Evolutionary conservation across 2,888 invertebrate genomes (phyloP).

Genomic region (Schrankia costaestrigalis): DNA sequence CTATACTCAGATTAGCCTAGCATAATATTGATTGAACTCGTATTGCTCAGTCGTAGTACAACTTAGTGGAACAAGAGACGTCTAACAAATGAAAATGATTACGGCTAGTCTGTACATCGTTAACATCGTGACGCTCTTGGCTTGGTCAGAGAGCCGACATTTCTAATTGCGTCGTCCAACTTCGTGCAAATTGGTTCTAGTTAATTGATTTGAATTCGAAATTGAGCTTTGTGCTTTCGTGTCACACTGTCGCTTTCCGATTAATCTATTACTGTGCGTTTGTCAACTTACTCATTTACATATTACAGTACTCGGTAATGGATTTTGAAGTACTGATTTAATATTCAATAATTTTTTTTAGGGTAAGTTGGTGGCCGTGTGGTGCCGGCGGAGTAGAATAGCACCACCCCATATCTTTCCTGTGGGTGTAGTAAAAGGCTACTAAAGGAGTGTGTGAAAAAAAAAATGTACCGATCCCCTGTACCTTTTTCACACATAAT

Average conservation of each 20-base stretch:
- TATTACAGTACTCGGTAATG: slow-evolving; percentile 22
- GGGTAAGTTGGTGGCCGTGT: too few species aligned
- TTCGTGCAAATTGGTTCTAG: slow-evolving; percentile 62
- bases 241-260: slow-evolving; percentile 33
- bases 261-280: slow-evolving; percentile 43
- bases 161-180: slow-evolving; percentile 64
- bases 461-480: too few species aligned
- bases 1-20: too few species aligned
- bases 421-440: too few species aligned
- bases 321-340: slow-evolving; percentile 10
- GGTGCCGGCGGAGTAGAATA: too few species aligned
- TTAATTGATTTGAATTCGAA: slow-evolving; percentile 67
- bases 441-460: too few species aligned
- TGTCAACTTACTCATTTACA: slow-evolving; percentile 39
- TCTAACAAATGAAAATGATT: slow-evolving; percentile 26
- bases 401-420: too few species aligned
- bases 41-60: too few species aligned
- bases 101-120: slow-evolving; percentile 20
- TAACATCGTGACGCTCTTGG: slow-evolving; percentile 30
- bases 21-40: not conserved
- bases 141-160: slow-evolving; percentile 32
- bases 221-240: slow-evolving; percentile 40
- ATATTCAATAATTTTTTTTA: too few species aligned
- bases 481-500: too few species aligned
- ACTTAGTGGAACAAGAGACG: slow-evolving; percentile 1